Evolutionary conservation across 2,888 invertebrate genomes (phyloP).

Genomic region (Bombylius discolor): DNA sequence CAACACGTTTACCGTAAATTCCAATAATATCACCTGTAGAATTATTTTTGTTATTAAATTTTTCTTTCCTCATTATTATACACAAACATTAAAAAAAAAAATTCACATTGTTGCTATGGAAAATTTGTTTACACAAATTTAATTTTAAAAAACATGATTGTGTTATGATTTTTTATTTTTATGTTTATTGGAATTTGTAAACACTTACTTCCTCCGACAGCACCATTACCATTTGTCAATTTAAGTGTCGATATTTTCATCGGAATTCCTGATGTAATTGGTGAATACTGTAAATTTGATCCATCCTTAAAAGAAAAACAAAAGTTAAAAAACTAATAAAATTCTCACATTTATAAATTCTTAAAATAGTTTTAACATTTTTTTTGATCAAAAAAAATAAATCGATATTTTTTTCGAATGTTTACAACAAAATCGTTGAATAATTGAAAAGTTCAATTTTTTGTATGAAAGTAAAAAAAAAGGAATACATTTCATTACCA

Average conservation of each 20-base stretch:
- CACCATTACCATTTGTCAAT: neutral
- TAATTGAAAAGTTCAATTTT: neutral
- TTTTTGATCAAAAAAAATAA: too few relatives aligned
- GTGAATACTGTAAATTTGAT: conserved; percentile 11
- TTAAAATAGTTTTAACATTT: too few relatives aligned
- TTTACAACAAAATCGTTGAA: too few relatives aligned
- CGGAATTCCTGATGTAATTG: conserved; percentile 10
- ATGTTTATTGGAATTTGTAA: too few relatives aligned
- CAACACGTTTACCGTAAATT: conserved; percentile 17
- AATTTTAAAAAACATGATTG: too few relatives aligned
- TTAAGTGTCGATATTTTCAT: conserved; percentile 4
- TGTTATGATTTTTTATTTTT: too few relatives aligned
- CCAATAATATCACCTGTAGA: conserved; percentile 18
- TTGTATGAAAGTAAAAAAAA: neutral
- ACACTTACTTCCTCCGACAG: neutral
- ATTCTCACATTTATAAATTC: too few relatives aligned
- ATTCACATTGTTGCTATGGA: too few relatives aligned
- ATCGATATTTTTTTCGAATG: too few relatives aligned
- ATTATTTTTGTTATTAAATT: neutral
- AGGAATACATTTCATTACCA: conserved; percentile 5
- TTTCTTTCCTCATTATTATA: too few relatives aligned
- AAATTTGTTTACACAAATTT: too few relatives aligned
- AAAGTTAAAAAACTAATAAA: neutral
- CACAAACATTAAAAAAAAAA: too few relatives aligned
- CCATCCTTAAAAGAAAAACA: conserved; percentile 8